Base-by-base conservation (phyloP, 2,797 vertebrate genomes). In the Brachyalestes nurse region DNA sequence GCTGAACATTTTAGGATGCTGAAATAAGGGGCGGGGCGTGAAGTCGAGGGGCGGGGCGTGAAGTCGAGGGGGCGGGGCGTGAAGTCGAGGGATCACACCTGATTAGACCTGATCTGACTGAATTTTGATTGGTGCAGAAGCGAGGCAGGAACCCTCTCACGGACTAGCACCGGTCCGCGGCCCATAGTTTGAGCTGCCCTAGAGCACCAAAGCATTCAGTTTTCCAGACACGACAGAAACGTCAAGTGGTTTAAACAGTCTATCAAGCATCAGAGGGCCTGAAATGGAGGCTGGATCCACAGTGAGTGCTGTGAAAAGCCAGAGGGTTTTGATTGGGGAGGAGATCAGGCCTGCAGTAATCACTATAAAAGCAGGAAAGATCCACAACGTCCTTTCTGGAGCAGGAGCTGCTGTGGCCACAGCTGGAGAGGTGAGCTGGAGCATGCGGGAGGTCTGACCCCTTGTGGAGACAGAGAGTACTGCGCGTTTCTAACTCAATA, bases 321-420 rank as follows among this genome's bases (percentile, higher is more conserved):
- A 83, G 55, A 93, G 92, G 76, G 95, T 96, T 2, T 82, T 96
- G 64, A 65, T 88, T 12, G 91, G 90, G 4, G 86, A 91, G 1
- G 78, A 91, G 10, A 69, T 95, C 40, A 49, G 79, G 19, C 93
- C 95, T 79, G 95, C 94, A 8, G 89, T 95, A 5, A 86, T 96
- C 10, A 21, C 90, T 8, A 94, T 96, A 77, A 87, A 87, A 47
- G 88, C 93, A 62, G 95, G 92, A n/a, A 95, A 91, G 82, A 95
- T 96, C 79, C 78, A 88, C 0, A 79, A 87, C 8, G 90, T 96
- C 49, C 82, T 93, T 5, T 79, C 90, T 4, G 85, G 87, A 45
- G 60, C 75, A 21, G 88, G 81, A 28, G 79, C 77, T 34, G 40
- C 83, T 55, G 53, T 0, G 23, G 78, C 72, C 21, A 75, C 14